Percentiles rank a stretch among this genome's conserved stretches.
Conservation (phyloP, 2,797 vertebrate species). For the Sitta carolinensis region DNA sequence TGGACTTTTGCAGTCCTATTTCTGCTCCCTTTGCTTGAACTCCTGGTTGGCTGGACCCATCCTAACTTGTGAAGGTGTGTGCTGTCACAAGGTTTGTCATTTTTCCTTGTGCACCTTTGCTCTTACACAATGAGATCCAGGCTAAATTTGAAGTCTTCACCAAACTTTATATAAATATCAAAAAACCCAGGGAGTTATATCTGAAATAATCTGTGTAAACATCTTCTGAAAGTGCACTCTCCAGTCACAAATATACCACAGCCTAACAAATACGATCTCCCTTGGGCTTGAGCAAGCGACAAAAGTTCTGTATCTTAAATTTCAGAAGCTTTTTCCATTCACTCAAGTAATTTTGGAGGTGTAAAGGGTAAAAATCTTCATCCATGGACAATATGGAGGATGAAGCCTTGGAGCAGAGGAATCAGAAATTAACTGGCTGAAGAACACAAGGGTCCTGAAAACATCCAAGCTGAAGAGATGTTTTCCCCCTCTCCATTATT, state of each 20-base stretch:
- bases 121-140: background rate
- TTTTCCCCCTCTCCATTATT: background rate
- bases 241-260: background rate
- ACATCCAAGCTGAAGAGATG: background rate
- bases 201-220: background rate
- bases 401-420: background rate
- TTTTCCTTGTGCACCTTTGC: background rate
- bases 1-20: background rate
- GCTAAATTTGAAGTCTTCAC: background rate
- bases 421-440: background rate
- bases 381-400: background rate
- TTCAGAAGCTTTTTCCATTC: background rate
- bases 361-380: background rate
- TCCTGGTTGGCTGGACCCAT: background rate
- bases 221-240: background rate
- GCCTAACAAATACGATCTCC: background rate
- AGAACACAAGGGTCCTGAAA: background rate
- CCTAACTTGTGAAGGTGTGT: background rate
- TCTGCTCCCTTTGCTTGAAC: background rate
- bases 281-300: background rate
- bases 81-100: background rate
- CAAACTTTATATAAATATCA: background rate
- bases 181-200: background rate
- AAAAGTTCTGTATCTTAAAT: background rate
- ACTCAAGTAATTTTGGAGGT: background rate